A percentile compares a stretch with the other conserved stretches of the same genome.
These are phyloP conservation scores for Doryteuthis pealeii DNA, from an alignment of 1,140 invertebrate species.

Conservation along the genomic window DNA sequence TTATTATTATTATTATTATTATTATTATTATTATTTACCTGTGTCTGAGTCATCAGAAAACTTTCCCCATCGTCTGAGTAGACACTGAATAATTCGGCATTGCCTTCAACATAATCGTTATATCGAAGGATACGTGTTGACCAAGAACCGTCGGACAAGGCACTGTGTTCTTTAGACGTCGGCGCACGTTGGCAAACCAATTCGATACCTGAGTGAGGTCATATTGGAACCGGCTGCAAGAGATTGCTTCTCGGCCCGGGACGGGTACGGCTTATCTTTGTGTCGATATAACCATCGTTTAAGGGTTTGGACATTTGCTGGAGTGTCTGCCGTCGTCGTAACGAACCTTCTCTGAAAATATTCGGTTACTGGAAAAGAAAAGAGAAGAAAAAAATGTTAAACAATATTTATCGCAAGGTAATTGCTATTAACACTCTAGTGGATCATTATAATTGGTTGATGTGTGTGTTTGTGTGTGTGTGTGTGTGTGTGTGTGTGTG, in stretches of 20 bases:
- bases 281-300: conserved; percentile 58
- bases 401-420: too few relatives aligned
- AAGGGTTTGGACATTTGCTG: conserved; percentile 53
- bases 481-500: too few relatives aligned
- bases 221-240: conserved; percentile 52
- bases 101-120: conserved; percentile 55
- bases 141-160: conserved; percentile 45
- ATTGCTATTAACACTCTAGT: too few relatives aligned
- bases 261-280: conserved; percentile 58
- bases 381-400: too few relatives aligned
- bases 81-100: conserved; percentile 58
- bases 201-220: conserved; percentile 70
- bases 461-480: too few relatives aligned
- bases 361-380: conserved; percentile 25
- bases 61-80: conserved; percentile 50
- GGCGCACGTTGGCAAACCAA: conserved; percentile 94
- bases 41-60: conserved; percentile 24
- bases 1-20: conserved; percentile 17
- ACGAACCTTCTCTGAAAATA: conserved; percentile 39
- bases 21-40: conserved; percentile 16
- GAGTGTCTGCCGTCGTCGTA: conserved; percentile 45
- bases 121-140: conserved; percentile 51
- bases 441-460: too few relatives aligned
- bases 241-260: conserved; percentile 53
- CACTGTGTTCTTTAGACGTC: conserved; percentile 48